phyloP scores from a whole-genome alignment of 2,888 invertebrate genomes.

The Drosophila rellima region DNA sequence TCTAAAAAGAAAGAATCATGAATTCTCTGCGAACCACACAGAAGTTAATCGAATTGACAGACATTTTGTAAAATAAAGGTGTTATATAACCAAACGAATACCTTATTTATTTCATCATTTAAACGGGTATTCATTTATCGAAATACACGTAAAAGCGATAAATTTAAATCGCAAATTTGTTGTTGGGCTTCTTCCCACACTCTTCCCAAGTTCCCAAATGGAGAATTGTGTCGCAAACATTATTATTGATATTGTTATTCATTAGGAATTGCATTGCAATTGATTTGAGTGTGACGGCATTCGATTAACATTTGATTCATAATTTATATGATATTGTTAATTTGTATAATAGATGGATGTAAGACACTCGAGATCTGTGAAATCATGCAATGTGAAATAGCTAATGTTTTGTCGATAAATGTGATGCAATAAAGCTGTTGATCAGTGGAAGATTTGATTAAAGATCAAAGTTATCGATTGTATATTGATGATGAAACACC shows the following conservation, averaged over 20 bases:
- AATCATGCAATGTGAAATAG: conserved; percentile 4
- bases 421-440: not conserved
- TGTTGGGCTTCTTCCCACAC: conserved; percentile 4
- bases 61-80: conserved; percentile 5
- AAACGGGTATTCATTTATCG: conserved; percentile 17
- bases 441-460: not conserved
- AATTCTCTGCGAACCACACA: conserved; percentile 2
- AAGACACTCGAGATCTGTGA: conserved; percentile 3
- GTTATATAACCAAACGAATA: not conserved
- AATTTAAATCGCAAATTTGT: conserved; percentile 13
- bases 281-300: conserved; percentile 42
- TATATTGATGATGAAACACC: not conserved
- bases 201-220: not conserved
- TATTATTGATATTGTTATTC: conserved; percentile 22
- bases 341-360: conserved; percentile 13
- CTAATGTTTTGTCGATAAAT: not conserved
- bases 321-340: conserved; percentile 39
- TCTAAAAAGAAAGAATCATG: not conserved
- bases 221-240: conserved; percentile 25
- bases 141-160: conserved; percentile 8
- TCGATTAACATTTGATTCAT: conserved; percentile 61
- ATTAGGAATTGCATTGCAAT: conserved; percentile 28
- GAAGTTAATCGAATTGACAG: conserved; percentile 18
- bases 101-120: not conserved
- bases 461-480: not conserved